A percentile compares a stretch with the other conserved stretches of the same genome.
These are phyloP conservation scores for Helicoverpa zea DNA, from an alignment of 1,140 invertebrate species.

Conservation along the genomic window DNA sequence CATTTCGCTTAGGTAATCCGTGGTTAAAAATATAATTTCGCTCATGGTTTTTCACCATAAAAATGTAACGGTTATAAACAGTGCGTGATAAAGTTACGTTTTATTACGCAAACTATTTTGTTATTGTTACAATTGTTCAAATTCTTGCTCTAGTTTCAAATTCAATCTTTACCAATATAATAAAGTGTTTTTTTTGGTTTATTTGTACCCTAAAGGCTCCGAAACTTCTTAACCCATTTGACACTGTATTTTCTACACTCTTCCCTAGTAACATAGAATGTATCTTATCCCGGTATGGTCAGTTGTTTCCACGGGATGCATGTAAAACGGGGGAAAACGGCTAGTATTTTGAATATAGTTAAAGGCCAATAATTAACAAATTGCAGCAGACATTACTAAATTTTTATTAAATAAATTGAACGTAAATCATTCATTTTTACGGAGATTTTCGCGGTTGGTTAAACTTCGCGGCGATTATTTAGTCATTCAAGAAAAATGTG, in stretches of 20 bases:
- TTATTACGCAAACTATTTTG: slow-evolving; percentile 3
- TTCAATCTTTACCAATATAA: too few species aligned
- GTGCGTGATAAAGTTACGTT: not conserved
- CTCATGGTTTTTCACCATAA: slow-evolving; percentile 8
- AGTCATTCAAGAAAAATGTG: not conserved
- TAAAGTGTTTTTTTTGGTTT: too few species aligned
- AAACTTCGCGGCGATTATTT: not conserved
- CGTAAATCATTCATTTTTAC: not conserved
- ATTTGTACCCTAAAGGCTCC: too few species aligned
- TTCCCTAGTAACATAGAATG: too few species aligned
- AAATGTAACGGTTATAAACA: not conserved
- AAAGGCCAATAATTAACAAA: not conserved
- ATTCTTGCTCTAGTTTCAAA: not conserved
- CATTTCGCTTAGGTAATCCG: not conserved
- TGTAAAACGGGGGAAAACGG: too few species aligned
- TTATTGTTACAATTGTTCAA: not conserved
- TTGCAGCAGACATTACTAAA: not conserved
- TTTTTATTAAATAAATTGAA: not conserved
- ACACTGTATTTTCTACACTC: too few species aligned
- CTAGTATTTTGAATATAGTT: not conserved
- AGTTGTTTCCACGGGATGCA: too few species aligned
- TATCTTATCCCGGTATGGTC: too few species aligned
- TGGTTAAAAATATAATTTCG: not conserved
- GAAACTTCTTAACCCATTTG: too few species aligned
- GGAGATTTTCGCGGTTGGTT: not conserved